Evolutionary conservation across 92 coral and sea anemone genomes (phyloP), one percentile per base, ranked within the genome.

Genomic region (Epizoanthus scotinus): DNA sequence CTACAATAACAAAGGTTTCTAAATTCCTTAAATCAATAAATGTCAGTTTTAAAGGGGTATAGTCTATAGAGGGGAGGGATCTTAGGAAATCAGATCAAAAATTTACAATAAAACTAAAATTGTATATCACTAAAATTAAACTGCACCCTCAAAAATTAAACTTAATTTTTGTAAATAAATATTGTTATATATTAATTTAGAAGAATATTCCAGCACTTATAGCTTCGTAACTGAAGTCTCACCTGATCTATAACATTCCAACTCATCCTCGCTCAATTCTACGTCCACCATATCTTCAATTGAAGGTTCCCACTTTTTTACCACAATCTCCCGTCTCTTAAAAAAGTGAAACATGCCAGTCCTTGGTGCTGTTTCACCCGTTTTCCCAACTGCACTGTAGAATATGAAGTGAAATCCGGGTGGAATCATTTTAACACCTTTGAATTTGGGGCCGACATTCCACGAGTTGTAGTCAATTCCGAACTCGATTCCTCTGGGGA

Each of bases 371-470:
- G 94, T 84, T 42, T 86, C 85, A 47, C 98, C 95, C 60, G 62
- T 71, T 71, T 84, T 90, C 22, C 80, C 79, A 8, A 93, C 94
- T 36, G 98, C 97, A 40, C 97, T 88, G 82, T 93, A 92, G 75
- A 82, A 91, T 58, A 95, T 85, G 36, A 95, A 93, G 78, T 95
- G 98, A 42, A 93, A 71, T 10, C 98, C 98, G 1, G 95, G 98
- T 19, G 98, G 98, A 73, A 95, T 90, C 98, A 95, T 95, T 85
- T 95, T 95, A 1, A 95, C 92, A 6, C 98, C 98, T 77, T 89
- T 95, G 87, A 93, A 95, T 56, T 90, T 90, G 25, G 95, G 78
- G 26, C 98, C 98, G 65, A 83, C 86, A 29, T 87, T 87, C 94
- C 98, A 95, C 5, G 98, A 93, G 58, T 93, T 90, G 62, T 89